Base-by-base conservation (phyloP, 2,113 vertebrate species). In the Prolemur simus region DNA sequence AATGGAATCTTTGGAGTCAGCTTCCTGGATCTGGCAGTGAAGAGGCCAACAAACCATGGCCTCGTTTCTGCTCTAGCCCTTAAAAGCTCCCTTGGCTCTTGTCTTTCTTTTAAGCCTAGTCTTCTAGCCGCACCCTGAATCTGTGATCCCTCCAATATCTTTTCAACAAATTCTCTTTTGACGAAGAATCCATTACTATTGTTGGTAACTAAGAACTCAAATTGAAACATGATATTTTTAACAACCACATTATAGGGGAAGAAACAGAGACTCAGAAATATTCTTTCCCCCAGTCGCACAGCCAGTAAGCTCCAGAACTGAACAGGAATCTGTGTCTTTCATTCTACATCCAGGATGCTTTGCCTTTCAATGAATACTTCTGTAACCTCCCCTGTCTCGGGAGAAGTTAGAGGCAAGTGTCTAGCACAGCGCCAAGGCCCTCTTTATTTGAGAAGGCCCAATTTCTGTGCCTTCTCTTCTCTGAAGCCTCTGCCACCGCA, bases 21-120 rank as follows among this genome's bases (percentile, higher is more conserved):
- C 29, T n/a, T 42, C 42, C 27, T 17, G 17, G 5, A 23, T 1
- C 21, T 3, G 8, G 27, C 14, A 32, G 17, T 11, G 8, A 8
- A 4, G 29, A 60, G 23, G 3, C 39, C n/a, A 21, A 2, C 0
- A 8, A 1, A 25, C 10, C 34, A 4, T 0, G 3, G 8, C 39
- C 20, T 25, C 9, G 1, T 52, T 87, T 42, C 54, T 56, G 34
- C 37, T 37, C 45, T 74, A 10, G 20, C 78, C 13, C 37, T 52
- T 37, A 14, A 56, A 76, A 77, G 63, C 23, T 0, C 3, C 49
- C n/a, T 87, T 20, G 15, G n/a, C 2, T 45, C 13, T 47, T 47
- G 0, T 17, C 25, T 87, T 27, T 37, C 42, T 89, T 52, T 14
- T 1, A 60, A 76, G 14, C 7, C 23, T 39, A 47, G 34, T 25